Percentiles rank a stretch among this genome's conserved stretches.
These are phyloP conservation scores for Helostoma temminkii DNA, from an alignment of 2,797 vertebrate genomes.

Conservation along the genomic window DNA sequence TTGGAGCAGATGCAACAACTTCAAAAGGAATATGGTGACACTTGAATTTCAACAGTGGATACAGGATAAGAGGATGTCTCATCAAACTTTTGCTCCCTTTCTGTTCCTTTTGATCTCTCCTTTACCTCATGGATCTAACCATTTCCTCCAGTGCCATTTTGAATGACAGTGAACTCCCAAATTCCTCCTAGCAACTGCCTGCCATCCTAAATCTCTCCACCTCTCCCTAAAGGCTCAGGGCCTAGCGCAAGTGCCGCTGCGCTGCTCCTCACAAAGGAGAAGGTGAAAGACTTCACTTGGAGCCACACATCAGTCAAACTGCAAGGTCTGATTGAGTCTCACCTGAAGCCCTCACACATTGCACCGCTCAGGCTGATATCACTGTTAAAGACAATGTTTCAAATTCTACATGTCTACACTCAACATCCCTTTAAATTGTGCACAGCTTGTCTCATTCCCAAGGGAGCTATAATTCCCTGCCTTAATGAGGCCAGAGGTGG, in stretches of 20 bases:
- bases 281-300: slow-evolving; percentile 53
- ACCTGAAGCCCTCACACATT: slow-evolving; percentile 48
- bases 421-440: slow-evolving; percentile 36
- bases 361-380: slow-evolving; percentile 48
- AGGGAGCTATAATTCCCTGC: slow-evolving; percentile 23
- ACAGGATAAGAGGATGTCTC: neutral
- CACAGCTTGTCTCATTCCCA: slow-evolving; percentile 29
- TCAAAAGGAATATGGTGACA: slow-evolving; percentile 2
- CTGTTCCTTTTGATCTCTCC: slow-evolving; percentile 18
- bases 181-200: slow-evolving; percentile 42
- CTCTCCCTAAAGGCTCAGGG: slow-evolving; percentile 40
- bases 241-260: slow-evolving; percentile 18
- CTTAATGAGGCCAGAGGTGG: slow-evolving; percentile 44
- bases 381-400: slow-evolving; percentile 44
- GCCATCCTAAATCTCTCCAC: slow-evolving; percentile 32
- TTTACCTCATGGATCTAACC: slow-evolving; percentile 17
- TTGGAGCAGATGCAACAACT: slow-evolving; percentile 16
- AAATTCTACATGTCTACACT: slow-evolving; percentile 46
- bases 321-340: slow-evolving; percentile 64
- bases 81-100: slow-evolving; percentile 5
- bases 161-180: slow-evolving; percentile 43
- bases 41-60: slow-evolving; percentile 13
- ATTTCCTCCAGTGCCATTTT: slow-evolving; percentile 40
- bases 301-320: slow-evolving; percentile 66
- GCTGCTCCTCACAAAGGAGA: slow-evolving; percentile 30